phyloP scores from a whole-genome alignment of 2,888 invertebrate species.

The Seladonia tumulorum region DNA sequence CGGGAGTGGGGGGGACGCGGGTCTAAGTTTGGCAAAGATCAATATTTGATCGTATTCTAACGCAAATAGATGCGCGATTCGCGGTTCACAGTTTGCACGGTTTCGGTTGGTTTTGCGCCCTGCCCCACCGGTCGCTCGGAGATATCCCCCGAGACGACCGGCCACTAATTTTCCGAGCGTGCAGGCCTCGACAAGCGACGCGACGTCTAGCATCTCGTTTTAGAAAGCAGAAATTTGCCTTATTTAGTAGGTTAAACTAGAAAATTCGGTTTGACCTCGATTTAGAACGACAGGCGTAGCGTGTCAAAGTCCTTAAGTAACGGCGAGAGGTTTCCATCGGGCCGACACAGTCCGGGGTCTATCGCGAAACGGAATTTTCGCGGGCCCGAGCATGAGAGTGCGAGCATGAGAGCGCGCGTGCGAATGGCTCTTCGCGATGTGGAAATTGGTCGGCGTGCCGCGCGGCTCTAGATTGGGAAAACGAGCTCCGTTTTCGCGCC shows the following conservation, averaged over 20 bases:
- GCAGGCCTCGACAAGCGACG: conserved; percentile 1
- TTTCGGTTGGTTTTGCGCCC: conserved; percentile 13
- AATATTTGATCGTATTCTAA: conserved; percentile 43
- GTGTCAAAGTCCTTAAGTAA: conserved; percentile 65
- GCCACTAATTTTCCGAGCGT: conserved; percentile 72
- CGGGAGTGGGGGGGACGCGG: background rate
- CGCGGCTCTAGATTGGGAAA: background rate
- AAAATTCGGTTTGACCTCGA: conserved; percentile 84
- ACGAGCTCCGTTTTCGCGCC: conserved; percentile 4
- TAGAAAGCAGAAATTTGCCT: conserved; percentile 84
- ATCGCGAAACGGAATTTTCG: conserved; percentile 15
- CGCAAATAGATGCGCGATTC: conserved; percentile 40
- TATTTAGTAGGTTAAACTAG: conserved; percentile 84
- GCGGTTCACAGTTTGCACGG: conserved; percentile 41
- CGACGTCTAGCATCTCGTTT: conserved; percentile 70
- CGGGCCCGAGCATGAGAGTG: background rate
- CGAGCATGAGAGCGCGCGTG: background rate
- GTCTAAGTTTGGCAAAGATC: conserved; percentile 36
- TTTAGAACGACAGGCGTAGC: conserved; percentile 72
- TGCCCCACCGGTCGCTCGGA: conserved; percentile 64
- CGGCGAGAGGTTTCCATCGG: conserved; percentile 65
- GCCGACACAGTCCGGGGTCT: conserved; percentile 38
- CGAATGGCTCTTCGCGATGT: background rate
- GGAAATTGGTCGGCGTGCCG: background rate
- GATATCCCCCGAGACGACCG: conserved; percentile 66